Base-by-base conservation (phyloP, 2,113 vertebrate genomes). In the Pollachius pollachius region DNA sequence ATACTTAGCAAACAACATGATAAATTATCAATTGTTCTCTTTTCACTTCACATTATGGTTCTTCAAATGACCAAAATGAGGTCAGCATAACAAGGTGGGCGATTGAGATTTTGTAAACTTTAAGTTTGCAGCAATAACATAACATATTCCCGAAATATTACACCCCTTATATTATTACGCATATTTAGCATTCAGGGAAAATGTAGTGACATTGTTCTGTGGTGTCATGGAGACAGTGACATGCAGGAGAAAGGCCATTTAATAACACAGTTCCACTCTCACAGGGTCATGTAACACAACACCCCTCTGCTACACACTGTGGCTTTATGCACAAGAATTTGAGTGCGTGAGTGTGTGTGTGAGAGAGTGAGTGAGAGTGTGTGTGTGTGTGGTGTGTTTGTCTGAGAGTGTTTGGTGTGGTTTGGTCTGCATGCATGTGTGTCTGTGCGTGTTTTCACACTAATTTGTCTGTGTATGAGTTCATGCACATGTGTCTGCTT, bases 341-440 rank as follows among this genome's bases (percentile, higher is more conserved):
- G 30, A 7, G 30, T 34, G 30, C 6, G 30, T 34, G 30, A 34
- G 30, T 34, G 30, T 34, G 30, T 34, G 30, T 34, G 30, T 34
- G 30, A 5, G 30, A 3, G 27, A 3, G 27, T 27, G 27, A 5
- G 30, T 34, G 30, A 5, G 30, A 5, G 4, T 34, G 30, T 34
- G 30, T 34, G 30, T 64, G 66, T 37, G 54, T 60, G 15, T 59
- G 16, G 57, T 75, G 70, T 25, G 54, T 75, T 77, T 63, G 75
- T 76, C 77, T 65, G 23, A 58, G 48, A 12, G 18, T 65, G 59
- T 34, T 23, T 23, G 23, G 23, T 23, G 23, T 23, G 23, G 23
- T 23, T 23, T 23, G 23, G 23, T 23, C 23, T 23, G 23, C 48
- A 62, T 52, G 52, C 23, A 60, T 68, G 70, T 13, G 64, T 71